Evolutionary conservation across 1,140 invertebrate genomes (phyloP).

Genomic region (Adelges cooleyi): DNA sequence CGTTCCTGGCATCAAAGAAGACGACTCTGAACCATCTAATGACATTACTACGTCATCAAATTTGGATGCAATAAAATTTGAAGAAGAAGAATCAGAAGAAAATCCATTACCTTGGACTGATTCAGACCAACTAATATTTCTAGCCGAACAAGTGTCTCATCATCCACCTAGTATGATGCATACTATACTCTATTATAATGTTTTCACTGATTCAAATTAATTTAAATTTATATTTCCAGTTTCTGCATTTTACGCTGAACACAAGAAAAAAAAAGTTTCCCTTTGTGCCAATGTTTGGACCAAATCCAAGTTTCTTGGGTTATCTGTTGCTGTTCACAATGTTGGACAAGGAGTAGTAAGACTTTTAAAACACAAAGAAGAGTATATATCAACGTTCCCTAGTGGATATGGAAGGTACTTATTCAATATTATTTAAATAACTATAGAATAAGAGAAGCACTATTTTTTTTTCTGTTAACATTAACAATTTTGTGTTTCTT

Average conservation of each 20-base stretch:
- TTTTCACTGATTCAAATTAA: not conserved
- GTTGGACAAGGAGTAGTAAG: conserved; percentile 71
- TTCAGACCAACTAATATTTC: conserved; percentile 70
- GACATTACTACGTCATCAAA: not conserved
- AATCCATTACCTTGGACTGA: conserved; percentile 73
- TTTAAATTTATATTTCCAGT: conserved; percentile 44
- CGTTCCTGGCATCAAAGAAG: conserved; percentile 39
- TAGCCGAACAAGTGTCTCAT: conserved; percentile 98
- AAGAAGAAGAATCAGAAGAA: conserved; percentile 42
- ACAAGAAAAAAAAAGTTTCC: conserved; percentile 75
- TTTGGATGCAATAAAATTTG: conserved; percentile 37
- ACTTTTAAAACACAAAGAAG: conserved; percentile 71
- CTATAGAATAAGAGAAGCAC: too few relatives aligned
- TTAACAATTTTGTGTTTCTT: too few relatives aligned
- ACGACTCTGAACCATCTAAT: conserved; percentile 31
- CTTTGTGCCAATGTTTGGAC: conserved; percentile 94
- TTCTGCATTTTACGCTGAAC: conserved; percentile 94
- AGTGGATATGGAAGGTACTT: conserved; percentile 80
- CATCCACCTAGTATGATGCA: conserved; percentile 78
- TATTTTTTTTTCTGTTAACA: too few relatives aligned
- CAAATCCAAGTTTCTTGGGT: conserved; percentile 92
- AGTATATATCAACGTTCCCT: conserved; percentile 88
- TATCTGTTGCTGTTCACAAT: conserved; percentile 86
- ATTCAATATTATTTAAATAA: too few relatives aligned
- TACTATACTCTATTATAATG: too few relatives aligned